Evolutionary conservation across 2,888 invertebrate species (phyloP), one percentile per base, ranked within the genome.

Genomic region (Eulithis testata): DNA sequence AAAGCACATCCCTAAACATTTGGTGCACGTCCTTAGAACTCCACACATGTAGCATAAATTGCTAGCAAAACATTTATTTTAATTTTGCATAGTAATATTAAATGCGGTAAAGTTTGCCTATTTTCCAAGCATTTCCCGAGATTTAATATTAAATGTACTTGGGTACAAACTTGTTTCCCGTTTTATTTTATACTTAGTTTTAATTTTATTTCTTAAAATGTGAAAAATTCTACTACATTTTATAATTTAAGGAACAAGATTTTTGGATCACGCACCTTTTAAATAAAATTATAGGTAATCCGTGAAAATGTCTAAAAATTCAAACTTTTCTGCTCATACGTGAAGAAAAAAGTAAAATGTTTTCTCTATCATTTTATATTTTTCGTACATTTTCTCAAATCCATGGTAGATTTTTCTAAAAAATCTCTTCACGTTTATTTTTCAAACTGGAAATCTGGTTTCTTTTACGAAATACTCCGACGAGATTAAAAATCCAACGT

Each of bases 21-120:
- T 71, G 51, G 68, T 74, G 64, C 75, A 76, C 78, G 75, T 77
- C 63, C 66, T 63, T 65, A 68, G 47, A 72, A 71, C 69, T 71
- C 72, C 63, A 74, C 76, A 77, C 74, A 78, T 80, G 75, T 59
- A 66, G 74, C 73, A 73, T 76, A 76, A 79, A 78, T 80, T 79
- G 75, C 73, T 74, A 71, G 62, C 75, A 78, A 79, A 80, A 75
- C 75, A 79, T 74, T 73, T 69, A 74, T 76, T 76, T 75, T 64
- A 73, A 68, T 71, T 66, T 74, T 75, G 78, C 74, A 74, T 73
- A 72, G 73, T 76, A 76, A 76, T 75, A 75, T 74, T 73, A 71
- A 74, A 77, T 62, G 69, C 68, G 69, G 65, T 70, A 69, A 72
- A 69, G 51, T 71, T 73, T 62, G 69, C 73, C 67, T 71, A 76